Evolutionary conservation across 2,113 vertebrate genomes (phyloP), one percentile per base, ranked within the genome.

Genomic region (Perca flavescens): DNA sequence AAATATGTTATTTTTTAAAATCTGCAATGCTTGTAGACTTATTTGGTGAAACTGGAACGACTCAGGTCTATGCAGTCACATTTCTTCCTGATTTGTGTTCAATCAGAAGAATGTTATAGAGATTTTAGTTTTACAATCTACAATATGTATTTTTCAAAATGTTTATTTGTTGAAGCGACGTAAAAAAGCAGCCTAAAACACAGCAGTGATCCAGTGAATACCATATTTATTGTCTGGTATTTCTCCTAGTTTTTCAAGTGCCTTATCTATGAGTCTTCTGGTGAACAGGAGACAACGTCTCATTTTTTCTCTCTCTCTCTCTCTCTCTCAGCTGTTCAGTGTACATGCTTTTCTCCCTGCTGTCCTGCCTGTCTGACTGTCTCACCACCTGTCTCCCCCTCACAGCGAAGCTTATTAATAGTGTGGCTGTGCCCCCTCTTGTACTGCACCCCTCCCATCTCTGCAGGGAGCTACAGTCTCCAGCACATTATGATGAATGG

Each of bases 331-430:
- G 71, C 79, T 82, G 74, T 58, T 61, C 74, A 53, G 54, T 36
- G 46, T 31, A 17, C 49, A 70, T 77, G 21, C 75, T 54, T 36
- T 6, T 56, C 72, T 56, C 47, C 2, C 74, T 53, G 28, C 67
- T 68, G 19, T 19, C 17, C 40, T 54, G 66, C 57, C 74, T 25
- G 15, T 54, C 61, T n/a, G n/a, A 34, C 43, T 60, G 3, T 43
- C 83, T 52, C 79, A 43, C 62, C 77, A 74, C 79, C 84, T 52
- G 71, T 71, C 74, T 25, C 14, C 58, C 56, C 36, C 14, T 43
- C 74, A 17, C 77, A 73, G 58, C 13, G 1, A 21, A 47, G 82
- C 28, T 71, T 94, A 93, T 92, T 81, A 88, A 91, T 91, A 93
- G 86, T 9, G 0, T 15, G 4, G 21, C 40, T 49, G 43, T 34